Percentiles rank a stretch among this genome's conserved stretches.
Conservation (phyloP, 2,888 invertebrate species). For the Malachius bipustulatus region DNA sequence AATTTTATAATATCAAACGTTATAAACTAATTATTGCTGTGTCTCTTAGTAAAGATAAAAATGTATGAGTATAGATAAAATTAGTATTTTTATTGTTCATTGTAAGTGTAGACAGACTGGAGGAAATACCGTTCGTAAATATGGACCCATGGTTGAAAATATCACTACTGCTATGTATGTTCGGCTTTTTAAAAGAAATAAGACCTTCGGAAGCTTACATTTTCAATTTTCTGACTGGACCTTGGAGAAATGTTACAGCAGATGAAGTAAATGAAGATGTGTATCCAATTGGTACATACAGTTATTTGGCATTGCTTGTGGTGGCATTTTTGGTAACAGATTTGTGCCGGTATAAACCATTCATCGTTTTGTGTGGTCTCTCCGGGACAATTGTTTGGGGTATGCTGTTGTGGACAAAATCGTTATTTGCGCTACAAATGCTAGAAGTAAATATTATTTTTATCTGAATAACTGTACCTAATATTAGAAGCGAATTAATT, state of each 20-base stretch:
- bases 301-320: constrained; percentile 62
- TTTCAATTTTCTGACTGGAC: constrained; percentile 67
- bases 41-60: too few relatives aligned
- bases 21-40: too few relatives aligned
- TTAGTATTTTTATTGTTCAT: too few relatives aligned
- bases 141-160: constrained; percentile 13
- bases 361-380: constrained; percentile 10
- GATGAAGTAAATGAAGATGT: constrained; percentile 64
- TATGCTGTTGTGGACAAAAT: constrained; percentile 11
- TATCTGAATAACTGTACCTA: too few relatives aligned
- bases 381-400: constrained; percentile 8
- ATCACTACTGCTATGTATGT: constrained; percentile 39
- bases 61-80: too few relatives aligned
- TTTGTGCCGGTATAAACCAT: constrained; percentile 10
- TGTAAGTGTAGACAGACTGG: too few relatives aligned
- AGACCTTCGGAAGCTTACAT: constrained; percentile 74
- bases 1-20: too few relatives aligned
- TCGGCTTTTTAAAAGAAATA: constrained; percentile 73
- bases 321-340: constrained; percentile 14
- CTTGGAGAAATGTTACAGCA: constrained; percentile 57
- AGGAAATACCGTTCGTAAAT: too few relatives aligned
- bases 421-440: constrained; percentile 12
- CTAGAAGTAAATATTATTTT: constrained; percentile 11
- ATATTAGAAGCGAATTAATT: too few relatives aligned
- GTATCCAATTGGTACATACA: constrained; percentile 79